A percentile compares a stretch with the other conserved stretches of the same genome.
Conservation (phyloP, 1,140 invertebrate genomes). For the Lepidurus packardi region DNA sequence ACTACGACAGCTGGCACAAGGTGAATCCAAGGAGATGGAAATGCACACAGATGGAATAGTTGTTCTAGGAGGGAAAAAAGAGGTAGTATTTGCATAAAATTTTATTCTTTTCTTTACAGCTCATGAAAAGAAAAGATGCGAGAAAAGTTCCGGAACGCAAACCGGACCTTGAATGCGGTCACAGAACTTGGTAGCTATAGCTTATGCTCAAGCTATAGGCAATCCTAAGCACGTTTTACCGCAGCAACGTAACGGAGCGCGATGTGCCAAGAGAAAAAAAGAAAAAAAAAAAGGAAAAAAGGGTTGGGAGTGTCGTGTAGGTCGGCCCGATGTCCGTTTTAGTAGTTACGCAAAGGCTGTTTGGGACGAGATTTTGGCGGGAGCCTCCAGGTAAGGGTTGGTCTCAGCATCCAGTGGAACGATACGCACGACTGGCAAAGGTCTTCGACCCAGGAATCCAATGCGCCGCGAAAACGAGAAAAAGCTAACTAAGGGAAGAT, state of each 20-base stretch:
- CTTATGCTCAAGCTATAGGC: background rate
- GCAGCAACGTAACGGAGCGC: background rate
- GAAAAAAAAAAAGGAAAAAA: background rate
- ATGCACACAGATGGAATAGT: background rate
- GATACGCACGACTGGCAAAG: background rate
- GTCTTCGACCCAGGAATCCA: background rate
- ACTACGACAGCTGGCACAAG: background rate
- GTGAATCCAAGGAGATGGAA: slow-evolving; percentile 20
- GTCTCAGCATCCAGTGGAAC: background rate
- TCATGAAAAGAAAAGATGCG: background rate
- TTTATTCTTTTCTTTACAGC: background rate
- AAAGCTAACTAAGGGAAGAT: no score
- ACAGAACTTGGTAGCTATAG: background rate
- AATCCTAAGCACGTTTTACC: background rate
- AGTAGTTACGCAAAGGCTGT: background rate
- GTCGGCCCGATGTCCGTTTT: slow-evolving; percentile 16
- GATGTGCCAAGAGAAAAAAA: background rate
- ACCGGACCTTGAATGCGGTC: slow-evolving; percentile 16
- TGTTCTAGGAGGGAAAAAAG: background rate
- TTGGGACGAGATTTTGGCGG: background rate
- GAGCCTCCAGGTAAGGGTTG: background rate
- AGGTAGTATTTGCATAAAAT: background rate
- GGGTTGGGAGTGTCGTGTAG: background rate
- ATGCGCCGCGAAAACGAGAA: no score
- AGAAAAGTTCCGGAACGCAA: background rate